These are phyloP conservation scores for Ganaspis sp. DNA, from an alignment of 1,140 invertebrate genomes.

Conservation along the genomic window DNA sequence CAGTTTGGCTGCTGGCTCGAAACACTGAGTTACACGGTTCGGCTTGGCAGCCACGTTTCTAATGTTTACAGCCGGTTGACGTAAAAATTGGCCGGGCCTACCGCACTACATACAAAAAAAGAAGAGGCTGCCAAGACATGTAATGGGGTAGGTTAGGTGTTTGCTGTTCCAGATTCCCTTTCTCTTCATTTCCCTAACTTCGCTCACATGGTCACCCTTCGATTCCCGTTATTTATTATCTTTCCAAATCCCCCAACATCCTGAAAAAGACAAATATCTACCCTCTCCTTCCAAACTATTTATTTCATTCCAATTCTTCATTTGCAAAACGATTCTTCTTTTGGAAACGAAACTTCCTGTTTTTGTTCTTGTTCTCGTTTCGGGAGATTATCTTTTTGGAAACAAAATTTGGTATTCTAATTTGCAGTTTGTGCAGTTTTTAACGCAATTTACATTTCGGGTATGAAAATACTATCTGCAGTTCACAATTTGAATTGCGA, in stretches of 20 bases:
- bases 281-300: not conserved
- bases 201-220: not conserved
- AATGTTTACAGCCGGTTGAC: constrained; percentile 72
- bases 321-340: no score
- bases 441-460: no score
- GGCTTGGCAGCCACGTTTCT: constrained; percentile 69
- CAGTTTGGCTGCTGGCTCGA: constrained; percentile 52
- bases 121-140: constrained; percentile 67
- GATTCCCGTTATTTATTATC: constrained; percentile 26
- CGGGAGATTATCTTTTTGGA: no score
- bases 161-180: constrained; percentile 61
- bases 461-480: no score
- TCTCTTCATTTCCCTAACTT: constrained; percentile 1
- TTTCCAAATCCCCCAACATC: not conserved
- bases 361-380: no score
- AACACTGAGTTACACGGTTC: constrained; percentile 52
- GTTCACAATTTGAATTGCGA: no score
- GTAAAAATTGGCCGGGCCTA: constrained; percentile 72
- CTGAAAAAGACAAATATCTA: no score
- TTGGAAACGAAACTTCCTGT: no score
- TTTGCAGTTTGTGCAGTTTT: no score
- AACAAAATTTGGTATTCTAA: no score
- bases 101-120: constrained; percentile 57
- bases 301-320: constrained; percentile 17
- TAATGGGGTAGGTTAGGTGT: constrained; percentile 59